Conservation (phyloP, 2,888 invertebrate species). For the Cistogaster globosa region DNA sequence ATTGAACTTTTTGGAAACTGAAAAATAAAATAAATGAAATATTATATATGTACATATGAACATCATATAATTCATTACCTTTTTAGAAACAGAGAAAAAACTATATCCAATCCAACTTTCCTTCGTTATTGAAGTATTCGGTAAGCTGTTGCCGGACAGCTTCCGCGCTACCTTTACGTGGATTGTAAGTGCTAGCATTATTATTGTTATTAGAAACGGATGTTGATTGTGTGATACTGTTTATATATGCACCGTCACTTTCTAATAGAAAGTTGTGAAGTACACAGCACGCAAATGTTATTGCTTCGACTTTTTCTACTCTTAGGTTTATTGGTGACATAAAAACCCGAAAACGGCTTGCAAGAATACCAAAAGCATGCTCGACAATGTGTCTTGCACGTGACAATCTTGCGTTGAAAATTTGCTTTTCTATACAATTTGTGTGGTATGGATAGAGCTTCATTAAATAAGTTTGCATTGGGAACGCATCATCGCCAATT, state of each 20-base stretch:
- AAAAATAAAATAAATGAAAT: no score
- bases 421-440: slow-evolving; percentile 19
- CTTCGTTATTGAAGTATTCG: slow-evolving; percentile 1
- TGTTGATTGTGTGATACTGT: neutral
- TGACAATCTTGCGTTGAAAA: slow-evolving; percentile 22
- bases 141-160: neutral
- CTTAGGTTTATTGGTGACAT: slow-evolving; percentile 2
- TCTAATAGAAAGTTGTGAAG: slow-evolving; percentile 7
- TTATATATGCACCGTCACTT: neutral
- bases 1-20: no score
- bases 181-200: neutral
- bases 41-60: no score
- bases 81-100: no score
- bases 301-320: neutral
- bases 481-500: slow-evolving; percentile 66
- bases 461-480: slow-evolving; percentile 61
- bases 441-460: slow-evolving; percentile 64
- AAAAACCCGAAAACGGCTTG: slow-evolving; percentile 29
- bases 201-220: neutral
- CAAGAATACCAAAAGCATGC: slow-evolving; percentile 22
- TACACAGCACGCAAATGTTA: slow-evolving; percentile 1
- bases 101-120: slow-evolving; percentile 2
- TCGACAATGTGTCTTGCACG: slow-evolving; percentile 40
- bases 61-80: no score
- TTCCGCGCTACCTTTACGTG: neutral